phyloP scores from a whole-genome alignment of 1,140 invertebrate genomes.

The Drosophila parvula region DNA sequence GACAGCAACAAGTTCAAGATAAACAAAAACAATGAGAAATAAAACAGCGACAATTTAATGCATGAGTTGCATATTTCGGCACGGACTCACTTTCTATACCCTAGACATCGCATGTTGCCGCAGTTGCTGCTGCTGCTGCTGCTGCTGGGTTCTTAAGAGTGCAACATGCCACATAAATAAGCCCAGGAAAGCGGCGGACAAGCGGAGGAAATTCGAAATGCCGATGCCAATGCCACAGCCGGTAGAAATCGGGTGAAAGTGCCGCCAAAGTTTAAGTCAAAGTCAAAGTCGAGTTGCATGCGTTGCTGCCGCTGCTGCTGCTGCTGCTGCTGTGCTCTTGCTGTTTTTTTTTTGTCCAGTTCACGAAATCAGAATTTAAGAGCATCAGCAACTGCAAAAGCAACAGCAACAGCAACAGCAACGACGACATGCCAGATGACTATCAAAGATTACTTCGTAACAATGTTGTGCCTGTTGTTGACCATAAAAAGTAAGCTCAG shows the following conservation, averaged over 20 bases:
- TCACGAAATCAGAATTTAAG: conserved; percentile 81
- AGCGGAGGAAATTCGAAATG: conserved; percentile 69
- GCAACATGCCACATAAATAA: conserved; percentile 81
- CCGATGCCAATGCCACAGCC: conserved; percentile 55
- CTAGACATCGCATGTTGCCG: conserved; percentile 58
- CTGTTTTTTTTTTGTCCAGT: conserved; percentile 49
- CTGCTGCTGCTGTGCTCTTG: conserved; percentile 3
- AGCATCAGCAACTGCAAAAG: conserved; percentile 54
- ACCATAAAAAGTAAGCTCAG: conserved; percentile 73
- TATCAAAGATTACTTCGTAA: conserved; percentile 74
- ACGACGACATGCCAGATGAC: conserved; percentile 69
- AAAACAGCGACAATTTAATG: conserved; percentile 81
- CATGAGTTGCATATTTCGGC: conserved; percentile 79
- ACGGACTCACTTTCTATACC: conserved; percentile 51
- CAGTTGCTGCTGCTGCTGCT: neutral
- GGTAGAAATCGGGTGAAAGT: conserved; percentile 81
- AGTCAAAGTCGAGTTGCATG: conserved; percentile 61
- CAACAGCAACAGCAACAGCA: conserved; percentile 37
- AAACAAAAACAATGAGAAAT: conserved; percentile 81
- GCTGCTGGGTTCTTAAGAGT: conserved; percentile 62
- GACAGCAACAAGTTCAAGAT: conserved; percentile 81
- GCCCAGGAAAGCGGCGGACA: conserved; percentile 40
- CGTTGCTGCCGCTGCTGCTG: conserved; percentile 40
- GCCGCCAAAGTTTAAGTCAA: conserved; percentile 71
- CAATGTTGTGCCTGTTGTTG: conserved; percentile 56